Conservation (phyloP, 2,888 invertebrate species). For the Hedychridium roseum region DNA sequence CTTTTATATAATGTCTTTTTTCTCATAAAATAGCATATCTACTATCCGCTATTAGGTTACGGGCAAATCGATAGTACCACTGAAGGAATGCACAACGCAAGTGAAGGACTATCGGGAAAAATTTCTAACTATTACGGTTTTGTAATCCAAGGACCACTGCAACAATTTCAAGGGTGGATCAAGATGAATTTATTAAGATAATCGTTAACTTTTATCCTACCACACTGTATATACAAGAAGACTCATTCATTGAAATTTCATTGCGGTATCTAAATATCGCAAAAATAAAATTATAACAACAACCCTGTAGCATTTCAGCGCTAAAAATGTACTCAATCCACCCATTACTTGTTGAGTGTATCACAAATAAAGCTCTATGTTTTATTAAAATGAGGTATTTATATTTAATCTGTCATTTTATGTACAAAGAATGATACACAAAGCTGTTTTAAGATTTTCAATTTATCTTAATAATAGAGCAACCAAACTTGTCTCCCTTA, state of each 20-base stretch:
- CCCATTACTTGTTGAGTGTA: conserved; percentile 56
- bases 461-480: not conserved
- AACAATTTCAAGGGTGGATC: conserved; percentile 43
- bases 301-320: conserved; percentile 36
- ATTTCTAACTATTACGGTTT: conserved; percentile 34
- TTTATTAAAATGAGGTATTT: conserved; percentile 44
- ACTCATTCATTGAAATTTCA: conserved; percentile 38
- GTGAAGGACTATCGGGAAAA: conserved; percentile 25
- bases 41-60: conserved; percentile 28
- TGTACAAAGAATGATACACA: not conserved
- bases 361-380: conserved; percentile 58
- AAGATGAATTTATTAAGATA: conserved; percentile 43
- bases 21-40: conserved; percentile 32
- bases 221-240: conserved; percentile 49
- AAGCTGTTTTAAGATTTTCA: not conserved
- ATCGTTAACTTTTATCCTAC: conserved; percentile 48
- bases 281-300: conserved; percentile 32
- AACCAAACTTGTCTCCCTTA: conserved; percentile 10
- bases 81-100: conserved; percentile 23
- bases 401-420: conserved; percentile 9
- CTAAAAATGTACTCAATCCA: conserved; percentile 49
- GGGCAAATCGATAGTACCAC: no score
- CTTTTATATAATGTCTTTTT: conserved; percentile 23
- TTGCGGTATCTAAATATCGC: conserved; percentile 36
- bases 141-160: conserved; percentile 51